Evolutionary conservation across 2,113 vertebrate species (phyloP), one percentile per base, ranked within the genome.

Genomic region (Picathartes gymnocephalus): DNA sequence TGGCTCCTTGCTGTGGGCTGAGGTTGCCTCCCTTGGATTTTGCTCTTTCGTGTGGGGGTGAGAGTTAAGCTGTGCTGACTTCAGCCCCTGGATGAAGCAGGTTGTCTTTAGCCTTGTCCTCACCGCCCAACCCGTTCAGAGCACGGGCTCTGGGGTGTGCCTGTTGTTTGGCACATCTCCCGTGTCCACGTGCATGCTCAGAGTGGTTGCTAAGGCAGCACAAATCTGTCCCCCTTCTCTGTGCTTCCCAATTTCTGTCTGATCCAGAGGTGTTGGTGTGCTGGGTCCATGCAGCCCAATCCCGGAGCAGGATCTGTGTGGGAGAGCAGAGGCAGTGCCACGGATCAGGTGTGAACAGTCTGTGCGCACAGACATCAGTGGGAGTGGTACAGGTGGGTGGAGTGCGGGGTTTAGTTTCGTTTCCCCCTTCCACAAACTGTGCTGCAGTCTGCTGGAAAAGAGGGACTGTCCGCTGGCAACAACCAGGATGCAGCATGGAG

Each of bases 121-220:
- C 54, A 12, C 11, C 42, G 19, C 24, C 33, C 65, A 60, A 42
- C 83, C 51, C 7, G 1, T 27, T 3, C 8, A 31, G 40, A 54
- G 44, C 77, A 23, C 78, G 20, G 1, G 1, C 35, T 65, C 33
- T 0, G 2, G 45, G 57, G 1, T 45, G 50, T 69, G 58, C 68
- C 66, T 53, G 42, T 20, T 70, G 51, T 77, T 86, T 25, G 50
- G 54, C 72, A 72, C 64, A 35, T 62, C 70, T 47, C 45, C 83
- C 2, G 0, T 50, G 60, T 4, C n/a, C 1, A 0, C 54, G 57
- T 53, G 48, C 5, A 0, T 5, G 53, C 79, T 88, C 6, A 0
- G 33, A 47, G 70, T 4, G 15, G 86, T 92, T 94, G 86, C 91
- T 88, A 86, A 74, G 90, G 86, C 88, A 92, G 83, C 71, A 4